phyloP scores from a whole-genome alignment of 2,888 invertebrate species.

The Biston betularia region DNA sequence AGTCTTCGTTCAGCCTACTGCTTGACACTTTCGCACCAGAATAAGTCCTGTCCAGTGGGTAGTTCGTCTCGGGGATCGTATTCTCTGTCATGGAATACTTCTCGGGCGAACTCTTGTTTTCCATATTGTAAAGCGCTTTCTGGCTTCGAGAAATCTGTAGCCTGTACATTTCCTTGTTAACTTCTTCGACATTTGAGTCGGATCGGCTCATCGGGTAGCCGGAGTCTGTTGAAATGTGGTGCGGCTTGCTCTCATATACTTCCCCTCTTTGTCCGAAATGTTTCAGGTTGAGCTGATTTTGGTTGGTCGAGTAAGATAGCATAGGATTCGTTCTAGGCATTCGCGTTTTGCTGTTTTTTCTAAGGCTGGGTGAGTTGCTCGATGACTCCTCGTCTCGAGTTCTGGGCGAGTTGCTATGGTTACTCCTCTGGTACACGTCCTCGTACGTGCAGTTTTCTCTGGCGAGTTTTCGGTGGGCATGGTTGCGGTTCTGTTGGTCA shows the following conservation, averaged over 20 bases:
- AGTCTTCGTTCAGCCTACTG: slow-evolving; percentile 77
- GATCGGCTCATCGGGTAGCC: slow-evolving; percentile 81
- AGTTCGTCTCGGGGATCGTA: slow-evolving; percentile 76
- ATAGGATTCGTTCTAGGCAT: slow-evolving; percentile 87
- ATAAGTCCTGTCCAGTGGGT: slow-evolving; percentile 79
- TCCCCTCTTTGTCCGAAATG: slow-evolving; percentile 83
- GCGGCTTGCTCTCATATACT: slow-evolving; percentile 79
- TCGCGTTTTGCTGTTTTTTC: slow-evolving; percentile 83
- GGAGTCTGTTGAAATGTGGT: slow-evolving; percentile 79
- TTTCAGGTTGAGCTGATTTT: slow-evolving; percentile 78
- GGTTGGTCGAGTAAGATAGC: slow-evolving; percentile 83
- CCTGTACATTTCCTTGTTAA: slow-evolving; percentile 84
- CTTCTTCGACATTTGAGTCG: slow-evolving; percentile 83
- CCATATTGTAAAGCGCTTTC: slow-evolving; percentile 80
- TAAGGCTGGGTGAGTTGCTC: slow-evolving; percentile 79
- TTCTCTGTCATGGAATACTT: slow-evolving; percentile 73
- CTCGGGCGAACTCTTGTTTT: slow-evolving; percentile 77
- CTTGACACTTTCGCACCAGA: slow-evolving; percentile 80
- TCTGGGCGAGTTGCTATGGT: slow-evolving; percentile 75
- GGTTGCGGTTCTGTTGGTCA: slow-evolving; percentile 81
- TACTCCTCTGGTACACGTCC: slow-evolving; percentile 76
- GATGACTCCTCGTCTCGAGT: slow-evolving; percentile 79
- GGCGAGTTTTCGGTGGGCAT: slow-evolving; percentile 82
- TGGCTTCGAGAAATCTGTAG: slow-evolving; percentile 83
- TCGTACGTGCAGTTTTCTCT: slow-evolving; percentile 82